Conservation (phyloP, 2,113 vertebrate species). For the Petrocephalus zakoni region DNA sequence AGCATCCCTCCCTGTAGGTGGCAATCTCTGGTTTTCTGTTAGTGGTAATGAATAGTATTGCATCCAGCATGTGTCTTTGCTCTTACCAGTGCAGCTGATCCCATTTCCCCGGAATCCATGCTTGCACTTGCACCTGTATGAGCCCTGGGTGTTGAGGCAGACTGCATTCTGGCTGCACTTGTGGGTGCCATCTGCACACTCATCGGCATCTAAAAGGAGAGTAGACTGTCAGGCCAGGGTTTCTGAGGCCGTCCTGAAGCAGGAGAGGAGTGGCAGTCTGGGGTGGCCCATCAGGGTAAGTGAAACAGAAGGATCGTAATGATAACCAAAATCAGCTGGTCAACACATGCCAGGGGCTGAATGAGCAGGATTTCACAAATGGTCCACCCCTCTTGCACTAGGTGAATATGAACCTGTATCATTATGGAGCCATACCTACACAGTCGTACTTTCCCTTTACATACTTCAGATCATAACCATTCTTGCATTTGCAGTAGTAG, state of each 20-base stretch:
- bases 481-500: slow-evolving; percentile 89
- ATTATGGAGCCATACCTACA: slow-evolving; percentile 58
- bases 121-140: slow-evolving; percentile 87
- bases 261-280: background rate
- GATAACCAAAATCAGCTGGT: background rate
- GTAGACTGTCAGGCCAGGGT: background rate
- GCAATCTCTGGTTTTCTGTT: background rate
- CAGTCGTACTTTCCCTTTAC: slow-evolving; percentile 72
- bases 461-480: slow-evolving; percentile 82
- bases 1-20: background rate
- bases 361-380: background rate
- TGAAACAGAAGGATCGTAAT: background rate
- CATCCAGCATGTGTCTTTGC: background rate
- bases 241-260: background rate
- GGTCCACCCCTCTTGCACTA: background rate
- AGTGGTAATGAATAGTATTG: background rate
- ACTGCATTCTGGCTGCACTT: slow-evolving; percentile 75
- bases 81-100: slow-evolving; percentile 80
- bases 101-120: slow-evolving; percentile 83
- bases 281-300: background rate
- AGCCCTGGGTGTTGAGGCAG: slow-evolving; percentile 82
- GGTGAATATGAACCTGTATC: background rate
- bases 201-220: slow-evolving; percentile 76
- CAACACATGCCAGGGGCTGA: background rate
- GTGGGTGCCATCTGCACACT: slow-evolving; percentile 69